Conservation (phyloP, 2,888 invertebrate genomes). For the Stenichneumon culpator region DNA sequence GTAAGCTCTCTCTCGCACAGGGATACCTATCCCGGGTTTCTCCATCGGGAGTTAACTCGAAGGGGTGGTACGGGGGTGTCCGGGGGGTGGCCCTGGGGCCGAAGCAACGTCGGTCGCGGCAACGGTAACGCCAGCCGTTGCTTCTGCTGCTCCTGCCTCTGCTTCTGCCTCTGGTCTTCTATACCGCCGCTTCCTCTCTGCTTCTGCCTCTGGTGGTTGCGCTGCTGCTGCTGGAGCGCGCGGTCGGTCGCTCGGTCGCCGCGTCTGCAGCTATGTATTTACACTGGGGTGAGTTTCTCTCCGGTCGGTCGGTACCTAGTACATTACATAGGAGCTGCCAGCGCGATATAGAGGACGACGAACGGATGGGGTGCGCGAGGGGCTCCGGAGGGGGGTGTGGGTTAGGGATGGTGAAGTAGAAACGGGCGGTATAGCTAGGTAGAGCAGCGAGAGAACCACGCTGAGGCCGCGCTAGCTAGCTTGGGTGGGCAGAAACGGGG, state of each 20-base stretch:
- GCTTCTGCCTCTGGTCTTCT: slow-evolving; percentile 53
- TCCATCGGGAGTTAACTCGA: slow-evolving; percentile 77
- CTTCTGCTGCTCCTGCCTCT: slow-evolving; percentile 54
- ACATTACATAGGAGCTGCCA: slow-evolving; percentile 75
- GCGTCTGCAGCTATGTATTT: slow-evolving; percentile 80
- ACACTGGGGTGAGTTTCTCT: slow-evolving; percentile 78
- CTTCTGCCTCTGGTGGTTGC: slow-evolving; percentile 52
- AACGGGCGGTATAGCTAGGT: slow-evolving; percentile 44
- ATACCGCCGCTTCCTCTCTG: slow-evolving; percentile 46
- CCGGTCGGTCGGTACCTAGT: slow-evolving; percentile 74
- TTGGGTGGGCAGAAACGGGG: slow-evolving; percentile 53
- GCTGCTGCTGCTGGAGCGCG: slow-evolving; percentile 65
- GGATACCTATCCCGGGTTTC: slow-evolving; percentile 69
- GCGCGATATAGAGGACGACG: slow-evolving; percentile 60
- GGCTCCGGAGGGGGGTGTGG: slow-evolving; percentile 1
- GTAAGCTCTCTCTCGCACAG: slow-evolving; percentile 51
- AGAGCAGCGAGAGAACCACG: slow-evolving; percentile 39
- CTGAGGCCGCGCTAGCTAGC: slow-evolving; percentile 46
- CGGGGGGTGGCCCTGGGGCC: slow-evolving; percentile 44
- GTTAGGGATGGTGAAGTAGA: slow-evolving; percentile 58
- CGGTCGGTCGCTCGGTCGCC: slow-evolving; percentile 71
- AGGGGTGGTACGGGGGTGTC: slow-evolving; percentile 60
- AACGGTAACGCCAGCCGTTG: slow-evolving; percentile 46
- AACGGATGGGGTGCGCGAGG: slow-evolving; percentile 29
- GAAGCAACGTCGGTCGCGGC: slow-evolving; percentile 64